Evolutionary conservation across 2,888 invertebrate species (phyloP).

Genomic region (Linyphia triangularis): DNA sequence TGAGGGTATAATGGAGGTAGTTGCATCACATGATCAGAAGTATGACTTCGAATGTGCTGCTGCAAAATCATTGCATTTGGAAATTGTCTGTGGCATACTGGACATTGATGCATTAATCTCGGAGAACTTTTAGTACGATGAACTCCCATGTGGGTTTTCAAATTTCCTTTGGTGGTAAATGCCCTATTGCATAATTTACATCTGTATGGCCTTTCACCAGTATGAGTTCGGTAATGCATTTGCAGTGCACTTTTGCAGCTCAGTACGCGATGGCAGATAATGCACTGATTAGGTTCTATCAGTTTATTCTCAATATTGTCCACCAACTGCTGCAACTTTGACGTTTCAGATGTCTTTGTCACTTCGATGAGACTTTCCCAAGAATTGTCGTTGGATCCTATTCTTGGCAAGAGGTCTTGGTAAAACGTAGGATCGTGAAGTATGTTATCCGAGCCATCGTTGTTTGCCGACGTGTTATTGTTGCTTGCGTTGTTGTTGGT

Average conservation of each 20-base stretch:
- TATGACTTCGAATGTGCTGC: conserved; percentile 96
- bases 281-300: conserved; percentile 99
- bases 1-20: conserved; percentile 80
- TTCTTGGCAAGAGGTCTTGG: conserved; percentile 89
- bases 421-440: conserved; percentile 89
- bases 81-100: conserved; percentile 97
- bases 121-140: conserved; percentile 96
- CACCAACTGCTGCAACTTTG: conserved; percentile 96
- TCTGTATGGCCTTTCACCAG: conserved; percentile 96
- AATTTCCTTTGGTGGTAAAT: conserved; percentile 98
- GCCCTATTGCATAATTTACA: conserved; percentile 98
- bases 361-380: conserved; percentile 99
- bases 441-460: conserved; percentile 80
- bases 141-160: conserved; percentile 99
- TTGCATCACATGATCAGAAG: conserved; percentile 81
- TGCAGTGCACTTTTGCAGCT: conserved; percentile 98
- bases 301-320: conserved; percentile 93
- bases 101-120: conserved; percentile 93
- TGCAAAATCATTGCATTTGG: conserved; percentile 94
- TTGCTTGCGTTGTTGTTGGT: neutral
- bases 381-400: conserved; percentile 87
- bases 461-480: neutral
- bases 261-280: conserved; percentile 96
- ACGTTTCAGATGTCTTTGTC: conserved; percentile 96
- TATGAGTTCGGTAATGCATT: conserved; percentile 98